These are phyloP conservation scores for Limanda limanda DNA, from an alignment of 2,113 vertebrate species.

Conservation along the genomic window DNA sequence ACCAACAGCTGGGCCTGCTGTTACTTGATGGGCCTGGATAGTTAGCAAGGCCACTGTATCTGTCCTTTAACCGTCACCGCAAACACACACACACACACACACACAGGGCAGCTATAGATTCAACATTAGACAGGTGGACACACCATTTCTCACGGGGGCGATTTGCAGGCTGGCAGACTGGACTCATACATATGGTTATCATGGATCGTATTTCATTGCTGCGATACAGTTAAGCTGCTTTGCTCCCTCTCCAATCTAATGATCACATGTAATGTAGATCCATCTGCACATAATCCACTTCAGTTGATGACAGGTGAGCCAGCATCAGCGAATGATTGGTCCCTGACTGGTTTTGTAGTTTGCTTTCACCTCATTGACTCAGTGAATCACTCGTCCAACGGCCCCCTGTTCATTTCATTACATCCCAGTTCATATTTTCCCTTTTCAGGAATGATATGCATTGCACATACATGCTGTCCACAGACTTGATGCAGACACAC, in stretches of 20 bases:
- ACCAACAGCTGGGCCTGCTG: conserved; percentile 63
- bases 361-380: conserved; percentile 41
- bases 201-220: conserved; percentile 54
- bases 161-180: conserved; percentile 12
- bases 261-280: conserved; percentile 39
- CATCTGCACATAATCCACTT: conserved; percentile 55
- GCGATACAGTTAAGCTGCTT: conserved; percentile 56
- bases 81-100: conserved; percentile 5
- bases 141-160: no score
- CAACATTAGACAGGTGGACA: no score
- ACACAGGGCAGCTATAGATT: neutral
- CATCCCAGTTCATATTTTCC: neutral
- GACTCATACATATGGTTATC: conserved; percentile 18
- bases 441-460: neutral
- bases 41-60: conserved; percentile 9
- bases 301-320: conserved; percentile 39
- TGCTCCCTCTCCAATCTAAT: conserved; percentile 30
- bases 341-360: conserved; percentile 23
- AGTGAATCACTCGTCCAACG: neutral
- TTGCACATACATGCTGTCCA: no score
- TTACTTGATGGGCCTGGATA: conserved; percentile 37
- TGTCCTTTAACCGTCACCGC: neutral
- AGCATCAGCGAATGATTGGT: conserved; percentile 40
- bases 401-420: neutral
- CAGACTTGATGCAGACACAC: neutral